Evolutionary conservation across 2,113 vertebrate species (phyloP).

Genomic region (Corythoichthys haematopterus): DNA sequence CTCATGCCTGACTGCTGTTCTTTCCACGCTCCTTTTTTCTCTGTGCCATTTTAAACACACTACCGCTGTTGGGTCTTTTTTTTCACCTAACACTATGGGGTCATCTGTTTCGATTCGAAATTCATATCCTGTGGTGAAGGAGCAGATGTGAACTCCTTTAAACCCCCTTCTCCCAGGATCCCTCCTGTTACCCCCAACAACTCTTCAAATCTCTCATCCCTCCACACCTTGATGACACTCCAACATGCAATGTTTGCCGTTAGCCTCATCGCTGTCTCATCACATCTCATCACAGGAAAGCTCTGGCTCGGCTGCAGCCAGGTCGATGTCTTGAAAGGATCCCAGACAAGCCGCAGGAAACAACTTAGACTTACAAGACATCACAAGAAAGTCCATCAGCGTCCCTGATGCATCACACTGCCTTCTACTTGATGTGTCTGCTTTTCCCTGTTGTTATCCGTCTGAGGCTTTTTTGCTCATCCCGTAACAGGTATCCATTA

Average conservation of each 20-base stretch:
- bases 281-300: constrained; percentile 42
- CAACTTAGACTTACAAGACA: constrained; percentile 29
- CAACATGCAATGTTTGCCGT: constrained; percentile 21
- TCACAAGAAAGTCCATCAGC: constrained; percentile 36
- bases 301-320: constrained; percentile 30
- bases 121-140: constrained; percentile 8
- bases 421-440: constrained; percentile 10
- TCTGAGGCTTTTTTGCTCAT: constrained; percentile 7
- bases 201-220: constrained; percentile 25
- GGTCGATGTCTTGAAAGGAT: constrained; percentile 36
- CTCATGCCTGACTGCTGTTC: constrained; percentile 42
- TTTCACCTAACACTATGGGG: constrained; percentile 4
- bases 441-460: constrained; percentile 22
- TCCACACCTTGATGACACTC: constrained; percentile 38
- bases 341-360: constrained; percentile 22
- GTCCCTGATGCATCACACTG: constrained; percentile 17
- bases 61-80: neutral
- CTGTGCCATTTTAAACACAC: constrained; percentile 9
- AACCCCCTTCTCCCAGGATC: constrained; percentile 6
- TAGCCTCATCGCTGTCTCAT: constrained; percentile 44
- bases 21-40: constrained; percentile 15
- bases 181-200: constrained; percentile 19
- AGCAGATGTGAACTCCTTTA: constrained; percentile 37
- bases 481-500: constrained; percentile 41
- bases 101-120: constrained; percentile 39